phyloP scores from a whole-genome alignment of 2,888 invertebrate species.

The Synanthedon andrenaeformis region DNA sequence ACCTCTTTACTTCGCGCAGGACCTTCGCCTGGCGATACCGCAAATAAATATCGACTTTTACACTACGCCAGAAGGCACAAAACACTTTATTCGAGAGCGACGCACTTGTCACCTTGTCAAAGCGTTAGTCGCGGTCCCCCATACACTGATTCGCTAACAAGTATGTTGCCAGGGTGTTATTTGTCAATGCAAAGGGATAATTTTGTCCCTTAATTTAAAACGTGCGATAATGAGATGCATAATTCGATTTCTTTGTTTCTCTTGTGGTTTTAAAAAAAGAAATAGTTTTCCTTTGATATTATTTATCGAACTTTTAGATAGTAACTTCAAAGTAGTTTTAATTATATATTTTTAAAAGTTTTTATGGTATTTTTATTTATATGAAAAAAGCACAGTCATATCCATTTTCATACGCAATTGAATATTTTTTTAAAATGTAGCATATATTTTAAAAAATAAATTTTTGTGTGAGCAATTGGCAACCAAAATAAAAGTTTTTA shows the following conservation, averaged over 20 bases:
- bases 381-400: too few species aligned
- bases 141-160: constrained; percentile 50
- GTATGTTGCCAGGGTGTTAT: constrained; percentile 56
- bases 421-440: too few species aligned
- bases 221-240: constrained; percentile 60
- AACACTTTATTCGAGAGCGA: constrained; percentile 5
- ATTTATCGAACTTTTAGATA: too few species aligned
- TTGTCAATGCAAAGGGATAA: constrained; percentile 62
- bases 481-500: too few species aligned
- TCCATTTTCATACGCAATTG: too few species aligned
- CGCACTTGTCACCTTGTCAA: constrained; percentile 19
- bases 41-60: constrained; percentile 16
- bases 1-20: constrained; percentile 19
- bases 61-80: constrained; percentile 4
- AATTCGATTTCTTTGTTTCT: constrained; percentile 41
- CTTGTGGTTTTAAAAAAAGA: background rate
- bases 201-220: constrained; percentile 58
- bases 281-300: too few species aligned
- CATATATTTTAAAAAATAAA: too few species aligned
- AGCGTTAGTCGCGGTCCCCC: constrained; percentile 28
- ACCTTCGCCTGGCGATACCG: constrained; percentile 13
- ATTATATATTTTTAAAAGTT: too few species aligned
- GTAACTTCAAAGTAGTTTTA: too few species aligned
- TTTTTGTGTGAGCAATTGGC: too few species aligned
- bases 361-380: too few species aligned